These are phyloP conservation scores for Todus mexicanus DNA, from an alignment of 2,797 vertebrate species.

Conservation along the genomic window DNA sequence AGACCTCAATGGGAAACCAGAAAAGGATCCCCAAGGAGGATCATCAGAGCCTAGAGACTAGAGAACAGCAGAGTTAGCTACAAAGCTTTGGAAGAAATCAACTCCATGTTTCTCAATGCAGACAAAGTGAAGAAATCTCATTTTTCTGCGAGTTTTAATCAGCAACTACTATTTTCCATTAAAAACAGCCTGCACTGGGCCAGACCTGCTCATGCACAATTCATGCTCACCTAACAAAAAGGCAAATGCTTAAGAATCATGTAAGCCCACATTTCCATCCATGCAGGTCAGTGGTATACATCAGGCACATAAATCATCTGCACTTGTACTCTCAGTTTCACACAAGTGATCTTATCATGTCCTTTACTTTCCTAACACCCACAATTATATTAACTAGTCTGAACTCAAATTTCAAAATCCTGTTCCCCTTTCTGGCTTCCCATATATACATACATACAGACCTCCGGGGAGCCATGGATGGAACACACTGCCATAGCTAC, in stretches of 20 bases:
- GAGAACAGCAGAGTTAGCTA: neutral
- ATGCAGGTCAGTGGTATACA: neutral
- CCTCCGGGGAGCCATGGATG: neutral
- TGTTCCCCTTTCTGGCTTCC: neutral
- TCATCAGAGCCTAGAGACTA: neutral
- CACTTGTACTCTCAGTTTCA: neutral
- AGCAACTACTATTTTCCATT: neutral
- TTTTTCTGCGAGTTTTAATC: neutral
- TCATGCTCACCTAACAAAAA: neutral
- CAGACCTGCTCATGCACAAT: neutral
- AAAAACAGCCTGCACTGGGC: neutral
- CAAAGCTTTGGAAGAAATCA: neutral
- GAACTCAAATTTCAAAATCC: neutral
- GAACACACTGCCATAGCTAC: neutral
- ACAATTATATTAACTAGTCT: neutral
- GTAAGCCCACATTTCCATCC: neutral
- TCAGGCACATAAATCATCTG: neutral
- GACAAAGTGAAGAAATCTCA: neutral
- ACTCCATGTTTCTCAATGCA: neutral
- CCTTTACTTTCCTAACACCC: neutral
- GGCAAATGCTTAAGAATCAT: neutral
- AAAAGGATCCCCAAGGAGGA: neutral
- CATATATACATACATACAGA: too few species aligned
- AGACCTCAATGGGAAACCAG: rapidly evolving
- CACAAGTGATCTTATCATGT: neutral